phyloP scores from a whole-genome alignment of 2,113 vertebrate species.

The Lichenostomus cassidix region DNA sequence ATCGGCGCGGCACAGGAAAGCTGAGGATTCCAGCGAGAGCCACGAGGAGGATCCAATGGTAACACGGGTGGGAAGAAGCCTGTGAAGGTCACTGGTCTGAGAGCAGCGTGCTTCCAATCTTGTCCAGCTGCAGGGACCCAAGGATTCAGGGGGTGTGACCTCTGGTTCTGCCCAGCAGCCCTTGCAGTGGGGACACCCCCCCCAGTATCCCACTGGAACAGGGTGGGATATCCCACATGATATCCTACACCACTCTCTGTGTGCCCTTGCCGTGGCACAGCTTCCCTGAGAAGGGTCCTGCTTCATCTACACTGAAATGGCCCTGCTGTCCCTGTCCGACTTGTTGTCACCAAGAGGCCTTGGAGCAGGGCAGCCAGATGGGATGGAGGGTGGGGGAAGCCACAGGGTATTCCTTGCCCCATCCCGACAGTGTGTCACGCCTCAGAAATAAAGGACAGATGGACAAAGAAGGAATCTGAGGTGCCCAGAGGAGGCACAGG shows the following conservation, averaged over 20 bases:
- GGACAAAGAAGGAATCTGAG: background rate
- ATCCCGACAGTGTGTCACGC: background rate
- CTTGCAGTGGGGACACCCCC: fast-evolving
- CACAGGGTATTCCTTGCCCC: fast-evolving
- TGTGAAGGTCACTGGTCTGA: fast-evolving
- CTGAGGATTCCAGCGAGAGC: constrained; percentile 89
- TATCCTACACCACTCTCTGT: background rate
- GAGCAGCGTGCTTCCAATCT: background rate
- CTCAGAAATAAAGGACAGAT: background rate
- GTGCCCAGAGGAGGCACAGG: fast-evolving
- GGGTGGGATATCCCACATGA: background rate
- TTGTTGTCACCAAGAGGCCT: background rate
- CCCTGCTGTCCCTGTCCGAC: background rate
- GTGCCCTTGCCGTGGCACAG: background rate
- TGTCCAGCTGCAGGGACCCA: background rate
- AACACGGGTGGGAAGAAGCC: background rate
- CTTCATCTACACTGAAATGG: background rate
- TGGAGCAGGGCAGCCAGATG: background rate
- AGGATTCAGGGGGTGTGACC: background rate
- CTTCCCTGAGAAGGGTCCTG: background rate
- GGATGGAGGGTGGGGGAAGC: background rate
- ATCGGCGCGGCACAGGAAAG: constrained; percentile 67
- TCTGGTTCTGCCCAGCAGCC: background rate
- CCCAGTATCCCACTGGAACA: fast-evolving
- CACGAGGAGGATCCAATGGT: constrained; percentile 86